Conservation (phyloP, 2,797 vertebrate species). For the Coregonus ussuriensis region DNA sequence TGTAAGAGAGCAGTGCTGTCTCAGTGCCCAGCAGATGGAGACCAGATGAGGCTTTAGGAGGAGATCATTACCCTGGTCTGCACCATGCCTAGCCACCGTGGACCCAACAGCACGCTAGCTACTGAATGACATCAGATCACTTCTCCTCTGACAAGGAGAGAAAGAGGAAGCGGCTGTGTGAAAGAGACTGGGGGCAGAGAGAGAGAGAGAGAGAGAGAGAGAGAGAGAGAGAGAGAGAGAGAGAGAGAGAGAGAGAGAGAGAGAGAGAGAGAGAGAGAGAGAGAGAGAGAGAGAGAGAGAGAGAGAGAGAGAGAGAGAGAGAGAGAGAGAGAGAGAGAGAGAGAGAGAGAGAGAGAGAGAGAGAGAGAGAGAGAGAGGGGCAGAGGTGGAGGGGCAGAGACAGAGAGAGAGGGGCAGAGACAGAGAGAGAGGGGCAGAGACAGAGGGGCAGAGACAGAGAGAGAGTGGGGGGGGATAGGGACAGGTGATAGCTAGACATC, state of each 20-base stretch:
- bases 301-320: too few species aligned
- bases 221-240: background rate
- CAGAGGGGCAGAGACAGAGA: too few species aligned
- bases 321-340: too few species aligned
- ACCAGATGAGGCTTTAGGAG: constrained; percentile 58
- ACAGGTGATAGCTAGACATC: too few species aligned
- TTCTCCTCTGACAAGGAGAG: constrained; percentile 32
- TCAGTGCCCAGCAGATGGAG: constrained; percentile 55
- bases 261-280: too few species aligned
- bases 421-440: too few species aligned
- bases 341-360: too few species aligned
- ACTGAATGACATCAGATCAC: constrained; percentile 36
- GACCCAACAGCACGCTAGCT: constrained; percentile 24
- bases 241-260: too few species aligned
- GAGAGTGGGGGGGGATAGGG: fast-evolving
- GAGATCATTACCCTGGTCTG: constrained; percentile 51
- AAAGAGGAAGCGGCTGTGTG: background rate
- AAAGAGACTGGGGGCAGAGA: constrained; percentile 3
- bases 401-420: too few species aligned
- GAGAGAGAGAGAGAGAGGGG: too few species aligned
- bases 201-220: constrained; percentile 25
- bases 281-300: too few species aligned
- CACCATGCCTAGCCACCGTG: constrained; percentile 48
- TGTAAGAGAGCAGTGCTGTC: background rate
- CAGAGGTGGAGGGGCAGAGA: too few species aligned